phyloP scores from a whole-genome alignment of 2,888 invertebrate species.

The Ochropleura leucogaster region DNA sequence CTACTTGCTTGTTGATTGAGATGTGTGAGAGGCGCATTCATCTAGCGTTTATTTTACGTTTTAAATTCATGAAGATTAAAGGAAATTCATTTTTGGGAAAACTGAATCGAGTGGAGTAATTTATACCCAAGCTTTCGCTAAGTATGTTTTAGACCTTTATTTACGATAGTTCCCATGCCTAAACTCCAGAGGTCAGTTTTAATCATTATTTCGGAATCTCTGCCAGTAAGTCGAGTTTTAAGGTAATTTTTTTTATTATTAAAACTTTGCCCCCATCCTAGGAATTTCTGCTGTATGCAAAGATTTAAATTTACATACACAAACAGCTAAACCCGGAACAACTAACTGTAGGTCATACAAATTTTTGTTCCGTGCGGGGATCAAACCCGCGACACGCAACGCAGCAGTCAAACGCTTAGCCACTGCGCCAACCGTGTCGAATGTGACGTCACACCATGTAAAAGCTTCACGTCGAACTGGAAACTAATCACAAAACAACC shows the following conservation, averaged over 20 bases:
- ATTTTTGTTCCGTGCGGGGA: no score
- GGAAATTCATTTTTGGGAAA: neutral
- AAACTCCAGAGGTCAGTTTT: neutral
- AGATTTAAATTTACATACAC: no score
- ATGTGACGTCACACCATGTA: neutral
- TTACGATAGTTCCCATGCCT: neutral
- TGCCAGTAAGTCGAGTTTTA: neutral
- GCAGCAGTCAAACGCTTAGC: no score
- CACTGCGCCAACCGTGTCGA: no score
- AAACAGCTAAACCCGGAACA: no score
- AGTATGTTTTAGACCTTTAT: neutral
- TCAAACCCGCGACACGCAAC: no score
- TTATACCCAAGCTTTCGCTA: neutral
- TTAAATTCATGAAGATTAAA: neutral
- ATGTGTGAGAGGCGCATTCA: constrained; percentile 18
- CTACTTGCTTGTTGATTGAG: constrained; percentile 34
- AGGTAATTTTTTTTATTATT: neutral
- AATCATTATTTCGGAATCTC: neutral
- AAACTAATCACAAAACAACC: neutral
- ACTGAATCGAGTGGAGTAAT: neutral
- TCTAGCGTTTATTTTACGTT: constrained; percentile 2
- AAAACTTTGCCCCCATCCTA: no score
- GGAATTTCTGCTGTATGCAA: no score
- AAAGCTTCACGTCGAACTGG: neutral
- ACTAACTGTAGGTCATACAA: no score